A percentile compares a stretch with the other conserved stretches of the same genome.
phyloP scores from a whole-genome alignment of 2,888 invertebrate genomes.

The Xanthia togata region DNA sequence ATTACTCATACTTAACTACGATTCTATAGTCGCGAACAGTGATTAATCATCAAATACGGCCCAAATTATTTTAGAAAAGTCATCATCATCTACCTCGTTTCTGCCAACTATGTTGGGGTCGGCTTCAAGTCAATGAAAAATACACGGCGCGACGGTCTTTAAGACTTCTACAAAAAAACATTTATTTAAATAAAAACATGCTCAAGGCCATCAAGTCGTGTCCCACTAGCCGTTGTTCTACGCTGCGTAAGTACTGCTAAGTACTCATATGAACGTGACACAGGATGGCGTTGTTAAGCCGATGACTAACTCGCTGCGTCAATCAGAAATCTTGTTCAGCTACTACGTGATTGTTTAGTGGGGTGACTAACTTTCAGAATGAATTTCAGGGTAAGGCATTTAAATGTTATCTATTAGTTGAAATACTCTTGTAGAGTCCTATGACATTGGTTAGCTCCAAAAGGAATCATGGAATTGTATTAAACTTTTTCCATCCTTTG shows the following conservation, averaged over 20 bases:
- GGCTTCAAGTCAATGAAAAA: too few species aligned
- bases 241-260: background rate
- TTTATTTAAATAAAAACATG: background rate
- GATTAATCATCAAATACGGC: too few species aligned
- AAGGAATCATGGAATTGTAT: background rate
- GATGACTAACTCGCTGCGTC: constrained; percentile 43
- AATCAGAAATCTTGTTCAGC: constrained; percentile 56
- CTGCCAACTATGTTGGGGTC: too few species aligned
- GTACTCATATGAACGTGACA: constrained; percentile 28
- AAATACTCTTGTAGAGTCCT: background rate
- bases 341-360: constrained; percentile 37
- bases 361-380: constrained; percentile 46
- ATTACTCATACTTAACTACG: too few species aligned
- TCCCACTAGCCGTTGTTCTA: background rate
- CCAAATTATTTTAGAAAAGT: too few species aligned
- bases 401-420: background rate
- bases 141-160: too few species aligned
- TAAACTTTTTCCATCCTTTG: background rate
- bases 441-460: background rate
- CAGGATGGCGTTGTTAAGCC: constrained; percentile 62
- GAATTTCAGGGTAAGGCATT: background rate
- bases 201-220: background rate
- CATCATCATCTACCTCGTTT: too few species aligned
- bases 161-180: too few species aligned
- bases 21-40: too few species aligned